These are phyloP conservation scores for Catamblyrhynchus diadema DNA, from an alignment of 2,797 vertebrate species.

Conservation along the genomic window DNA sequence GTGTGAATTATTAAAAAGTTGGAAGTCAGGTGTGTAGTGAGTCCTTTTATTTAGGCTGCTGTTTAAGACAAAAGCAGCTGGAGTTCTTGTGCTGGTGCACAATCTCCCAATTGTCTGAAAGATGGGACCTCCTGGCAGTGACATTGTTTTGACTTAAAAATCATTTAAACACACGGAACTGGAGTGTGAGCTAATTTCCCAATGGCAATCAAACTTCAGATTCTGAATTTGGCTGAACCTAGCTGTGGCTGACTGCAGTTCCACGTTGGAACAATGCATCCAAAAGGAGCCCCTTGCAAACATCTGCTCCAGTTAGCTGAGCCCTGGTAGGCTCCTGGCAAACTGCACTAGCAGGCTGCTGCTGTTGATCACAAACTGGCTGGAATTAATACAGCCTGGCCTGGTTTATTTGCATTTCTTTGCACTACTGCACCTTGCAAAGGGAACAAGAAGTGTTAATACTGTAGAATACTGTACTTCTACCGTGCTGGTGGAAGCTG, in stretches of 20 bases:
- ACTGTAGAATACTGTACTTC: neutral
- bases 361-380: neutral
- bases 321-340: neutral
- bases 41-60: neutral
- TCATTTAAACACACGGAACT: neutral
- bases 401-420: neutral
- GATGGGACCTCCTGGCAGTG: neutral
- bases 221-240: neutral
- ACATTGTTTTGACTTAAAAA: slow-evolving; percentile 12
- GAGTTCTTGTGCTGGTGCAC: neutral
- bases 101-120: neutral
- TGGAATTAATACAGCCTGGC: neutral
- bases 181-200: neutral
- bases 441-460: neutral
- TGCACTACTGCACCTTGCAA: neutral
- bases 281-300: neutral
- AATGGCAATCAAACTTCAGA: neutral
- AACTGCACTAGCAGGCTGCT: neutral
- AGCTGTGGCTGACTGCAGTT: neutral
- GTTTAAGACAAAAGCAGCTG: neutral
- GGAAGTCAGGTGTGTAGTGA: neutral
- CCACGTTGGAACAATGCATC: neutral
- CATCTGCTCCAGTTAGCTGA: neutral
- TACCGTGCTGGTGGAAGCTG: neutral
- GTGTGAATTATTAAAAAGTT: neutral